Base-by-base conservation (phyloP, 2,797 vertebrate species). In the Leptatherina wallacei region DNA sequence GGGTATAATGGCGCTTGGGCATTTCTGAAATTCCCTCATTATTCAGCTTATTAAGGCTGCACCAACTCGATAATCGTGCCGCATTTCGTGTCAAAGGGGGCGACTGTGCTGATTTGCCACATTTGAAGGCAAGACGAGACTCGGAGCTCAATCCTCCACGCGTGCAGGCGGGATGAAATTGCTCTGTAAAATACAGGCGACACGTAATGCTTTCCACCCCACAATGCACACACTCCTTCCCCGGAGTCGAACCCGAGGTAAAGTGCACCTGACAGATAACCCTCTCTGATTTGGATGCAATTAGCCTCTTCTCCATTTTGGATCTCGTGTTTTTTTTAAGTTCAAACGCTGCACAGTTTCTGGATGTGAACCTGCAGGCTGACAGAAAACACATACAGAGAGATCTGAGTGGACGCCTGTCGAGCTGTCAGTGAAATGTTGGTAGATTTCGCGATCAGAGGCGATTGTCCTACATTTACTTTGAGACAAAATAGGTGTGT, bases 21-120 rank as follows among this genome's bases (percentile, higher is more conserved):
- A 97, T 98, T 97, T 96, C 94, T 97, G 96, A 98, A 97, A 97
- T 98, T 97, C 97, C 95, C 97, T 97, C 96, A 97, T 99, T 99
- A 98, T 98, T 97, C 96, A 95, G 95, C 96, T 96, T 97, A 98
- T 99, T 99, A 98, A 97, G 96, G 96, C 95, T 95, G 95, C 94
- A 93, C 94, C 94, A 94, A 94, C 95, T 96, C 96, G 93, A 96
- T 97, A 96, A 97, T 96, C 95, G 94, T 86, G 91, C 96, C 74
- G 91, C 94, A 83, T 93, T 95, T 90, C 80, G 89, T 91, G 96
- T 95, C 89, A 96, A 95, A 96, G 93, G 88, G 92, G 88, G 84
- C 81, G 91, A 90, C 94, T 93, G 91, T 94, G 94, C 84, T 61
- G 84, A 88, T 92, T 95, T 94, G 93, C 91, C 66, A 94, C 95